phyloP scores from a whole-genome alignment of 2,888 invertebrate species.

The Agapostemon virescens region DNA sequence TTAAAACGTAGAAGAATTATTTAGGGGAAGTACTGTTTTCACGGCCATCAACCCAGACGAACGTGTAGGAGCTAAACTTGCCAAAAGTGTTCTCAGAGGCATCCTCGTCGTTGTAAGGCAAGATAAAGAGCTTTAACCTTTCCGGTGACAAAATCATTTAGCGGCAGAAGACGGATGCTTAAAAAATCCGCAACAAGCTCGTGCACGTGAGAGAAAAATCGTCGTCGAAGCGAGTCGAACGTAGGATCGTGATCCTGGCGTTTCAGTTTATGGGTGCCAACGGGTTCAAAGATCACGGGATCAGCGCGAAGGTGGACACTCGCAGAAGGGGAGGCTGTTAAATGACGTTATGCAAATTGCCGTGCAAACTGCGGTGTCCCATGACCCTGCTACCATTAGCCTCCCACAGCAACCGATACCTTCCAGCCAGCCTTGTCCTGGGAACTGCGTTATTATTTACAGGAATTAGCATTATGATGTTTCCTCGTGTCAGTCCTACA shows the following conservation, averaged over 20 bases:
- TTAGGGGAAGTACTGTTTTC: background rate
- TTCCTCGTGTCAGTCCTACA: background rate
- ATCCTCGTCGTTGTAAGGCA: background rate
- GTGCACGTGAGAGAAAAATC: conserved; percentile 44
- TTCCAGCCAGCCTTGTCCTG: conserved; percentile 39
- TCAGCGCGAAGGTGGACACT: conserved; percentile 51
- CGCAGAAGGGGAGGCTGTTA: conserved; percentile 34
- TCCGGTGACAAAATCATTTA: background rate
- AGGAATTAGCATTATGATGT: conserved; percentile 63
- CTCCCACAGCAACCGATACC: conserved; percentile 31
- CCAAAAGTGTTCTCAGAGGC: too few relatives aligned
- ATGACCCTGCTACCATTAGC: conserved; percentile 59
- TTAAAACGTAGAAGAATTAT: too few relatives aligned
- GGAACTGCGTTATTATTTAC: conserved; percentile 66
- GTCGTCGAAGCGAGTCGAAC: conserved; percentile 17
- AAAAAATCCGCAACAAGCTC: background rate
- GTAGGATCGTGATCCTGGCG: conserved; percentile 43
- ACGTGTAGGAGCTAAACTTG: background rate
- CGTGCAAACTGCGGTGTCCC: conserved; percentile 54
- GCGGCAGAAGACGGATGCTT: background rate
- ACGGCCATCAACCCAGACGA: background rate
- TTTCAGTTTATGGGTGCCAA: conserved; percentile 58
- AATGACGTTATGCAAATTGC: conserved; percentile 62
- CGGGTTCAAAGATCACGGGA: conserved; percentile 52
- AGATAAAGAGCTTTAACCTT: background rate